Evolutionary conservation across 1,140 invertebrate genomes (phyloP), one percentile per base, ranked within the genome.

Genomic region (Neodiprion virginianus): DNA sequence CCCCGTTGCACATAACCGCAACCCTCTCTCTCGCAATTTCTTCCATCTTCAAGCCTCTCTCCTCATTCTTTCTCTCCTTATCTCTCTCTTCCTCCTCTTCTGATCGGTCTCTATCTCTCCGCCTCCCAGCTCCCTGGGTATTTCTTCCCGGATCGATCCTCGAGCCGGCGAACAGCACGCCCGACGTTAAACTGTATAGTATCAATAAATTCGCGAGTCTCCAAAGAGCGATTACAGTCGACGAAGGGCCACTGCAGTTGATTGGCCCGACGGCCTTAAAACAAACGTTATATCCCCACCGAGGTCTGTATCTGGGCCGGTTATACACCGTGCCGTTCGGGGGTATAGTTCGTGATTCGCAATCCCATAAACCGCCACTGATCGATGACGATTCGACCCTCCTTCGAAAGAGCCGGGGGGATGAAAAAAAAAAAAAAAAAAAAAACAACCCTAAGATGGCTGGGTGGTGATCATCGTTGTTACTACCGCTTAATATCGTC

Each of bases 321-420:
- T 61, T 17, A 17, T 61, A 61, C n/a, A 61, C 53, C 8, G 8
- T 61, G 11, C 11, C 53, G 53, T 40, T 40, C 53, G 53, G 53
- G n/a, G 53, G n/a, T 61, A 61, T 61, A 61, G 53, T 61, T 61
- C 53, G 53, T 61, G 53, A 61, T 61, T 61, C 53, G 53, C 53
- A 61, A 61, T 61, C 53, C 53, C 53, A 17, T 61, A 17, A 11
- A 61, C 5, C n/a, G 11, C 11, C 11, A 14, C 28, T 61, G 53
- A 61, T 12, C 53, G 53, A 61, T 61, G 11, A 61, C 53, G 53
- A 40, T 40, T 40, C 28, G 28, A 40, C 28, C 28, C 28, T 40
- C 28, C 28, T 40, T 40, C 28, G 28, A 40, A 40, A 40, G 28
- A 40, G 28, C 28, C 28, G 5, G 28, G 28, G 28, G 28, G 28